Percentiles rank a stretch among this genome's conserved stretches.
Conservation (phyloP, 2,113 vertebrate genomes). For the Paramormyrops kingsleyae region DNA sequence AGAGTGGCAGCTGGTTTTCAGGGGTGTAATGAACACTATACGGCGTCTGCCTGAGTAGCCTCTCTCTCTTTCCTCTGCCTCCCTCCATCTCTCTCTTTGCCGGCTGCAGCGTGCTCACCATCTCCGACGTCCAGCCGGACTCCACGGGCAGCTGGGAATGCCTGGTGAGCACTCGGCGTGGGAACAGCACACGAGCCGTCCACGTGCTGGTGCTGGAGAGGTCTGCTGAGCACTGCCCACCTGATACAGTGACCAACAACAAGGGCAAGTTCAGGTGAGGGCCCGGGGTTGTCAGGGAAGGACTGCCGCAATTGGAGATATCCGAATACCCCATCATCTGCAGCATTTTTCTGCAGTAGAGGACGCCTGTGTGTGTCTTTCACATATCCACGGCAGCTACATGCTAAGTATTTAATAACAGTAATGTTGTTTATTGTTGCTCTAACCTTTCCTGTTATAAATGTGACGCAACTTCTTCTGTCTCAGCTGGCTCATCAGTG, state of each 20-base stretch:
- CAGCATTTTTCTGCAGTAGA: background rate
- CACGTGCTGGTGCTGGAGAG: constrained; percentile 88
- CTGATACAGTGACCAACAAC: constrained; percentile 86
- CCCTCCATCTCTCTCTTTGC: background rate
- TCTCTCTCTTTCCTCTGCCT: background rate
- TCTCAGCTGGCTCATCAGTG: background rate
- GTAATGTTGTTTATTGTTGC: background rate
- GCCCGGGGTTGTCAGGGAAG: background rate
- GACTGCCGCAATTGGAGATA: background rate
- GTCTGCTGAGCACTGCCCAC: constrained; percentile 81
- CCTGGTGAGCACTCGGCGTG: constrained; percentile 79
- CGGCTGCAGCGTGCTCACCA: constrained; percentile 77
- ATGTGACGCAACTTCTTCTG: background rate
- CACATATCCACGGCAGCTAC: background rate
- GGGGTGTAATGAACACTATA: background rate
- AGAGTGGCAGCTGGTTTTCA: background rate
- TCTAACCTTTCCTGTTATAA: background rate
- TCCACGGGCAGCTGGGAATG: constrained; percentile 95
- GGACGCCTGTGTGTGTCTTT: background rate
- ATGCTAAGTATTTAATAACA: background rate
- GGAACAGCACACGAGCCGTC: constrained; percentile 85
- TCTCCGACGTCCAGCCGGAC: constrained; percentile 90
- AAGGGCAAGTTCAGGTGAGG: constrained; percentile 94
- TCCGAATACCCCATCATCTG: background rate
- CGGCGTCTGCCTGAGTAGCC: background rate